Conservation (phyloP, 2,888 invertebrate genomes). For the Ochropleura leucogaster region DNA sequence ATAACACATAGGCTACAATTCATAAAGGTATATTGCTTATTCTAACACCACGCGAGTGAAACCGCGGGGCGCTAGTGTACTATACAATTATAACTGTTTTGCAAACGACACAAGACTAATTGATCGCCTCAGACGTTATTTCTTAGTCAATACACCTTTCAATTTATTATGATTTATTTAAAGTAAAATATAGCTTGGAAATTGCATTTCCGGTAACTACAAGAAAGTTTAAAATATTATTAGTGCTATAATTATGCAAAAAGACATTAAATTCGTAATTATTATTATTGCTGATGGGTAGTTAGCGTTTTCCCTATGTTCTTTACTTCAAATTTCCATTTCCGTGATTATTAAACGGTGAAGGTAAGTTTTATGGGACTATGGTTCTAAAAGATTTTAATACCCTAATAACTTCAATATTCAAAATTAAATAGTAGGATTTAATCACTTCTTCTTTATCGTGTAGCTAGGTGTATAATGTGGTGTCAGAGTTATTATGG, state of each 20-base stretch:
- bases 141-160: conserved; percentile 3
- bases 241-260: conserved; percentile 21
- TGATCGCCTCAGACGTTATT: conserved; percentile 2
- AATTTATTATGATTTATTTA: conserved; percentile 30
- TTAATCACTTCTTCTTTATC: too few relatives aligned
- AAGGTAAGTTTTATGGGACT: conserved; percentile 10
- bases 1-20: too few relatives aligned
- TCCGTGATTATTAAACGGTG: conserved; percentile 33
- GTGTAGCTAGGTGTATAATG: too few relatives aligned
- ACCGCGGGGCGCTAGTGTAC: too few relatives aligned
- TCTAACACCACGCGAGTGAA: too few relatives aligned
- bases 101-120: not conserved
- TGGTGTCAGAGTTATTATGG: too few relatives aligned
- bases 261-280: conserved; percentile 30
- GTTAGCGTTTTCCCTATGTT: conserved; percentile 13
- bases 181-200: conserved; percentile 28
- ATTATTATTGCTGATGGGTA: not conserved
- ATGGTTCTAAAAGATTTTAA: conserved; percentile 23
- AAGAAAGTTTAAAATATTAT: conserved; percentile 7
- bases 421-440: too few relatives aligned
- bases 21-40: too few relatives aligned
- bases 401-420: not conserved
- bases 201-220: conserved; percentile 23
- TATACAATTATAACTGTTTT: not conserved
- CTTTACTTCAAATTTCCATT: conserved; percentile 33